phyloP scores from a whole-genome alignment of 2,797 vertebrate genomes.

The Psittacula echo region DNA sequence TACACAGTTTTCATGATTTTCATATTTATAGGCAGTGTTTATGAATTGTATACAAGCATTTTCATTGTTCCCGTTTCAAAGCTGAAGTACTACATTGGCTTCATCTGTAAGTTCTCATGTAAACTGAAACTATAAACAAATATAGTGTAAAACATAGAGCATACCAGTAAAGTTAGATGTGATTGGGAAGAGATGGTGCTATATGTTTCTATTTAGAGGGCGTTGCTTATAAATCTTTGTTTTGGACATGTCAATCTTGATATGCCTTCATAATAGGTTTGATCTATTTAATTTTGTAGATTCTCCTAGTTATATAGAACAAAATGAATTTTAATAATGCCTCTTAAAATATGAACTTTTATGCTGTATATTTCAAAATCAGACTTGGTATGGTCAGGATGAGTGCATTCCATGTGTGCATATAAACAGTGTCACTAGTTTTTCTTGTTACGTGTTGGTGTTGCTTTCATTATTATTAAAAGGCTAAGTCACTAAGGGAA shows the following conservation, averaged over 20 bases:
- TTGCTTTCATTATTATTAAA: background rate
- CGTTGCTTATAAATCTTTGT: background rate
- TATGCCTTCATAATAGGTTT: background rate
- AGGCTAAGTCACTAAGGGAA: background rate
- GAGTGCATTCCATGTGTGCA: background rate
- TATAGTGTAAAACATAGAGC: background rate
- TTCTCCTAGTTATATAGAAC: background rate
- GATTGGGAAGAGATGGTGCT: background rate
- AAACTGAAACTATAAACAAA: background rate
- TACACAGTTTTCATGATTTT: background rate
- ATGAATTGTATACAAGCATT: background rate
- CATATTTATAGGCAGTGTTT: background rate
- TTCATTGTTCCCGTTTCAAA: background rate
- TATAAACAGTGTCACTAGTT: background rate
- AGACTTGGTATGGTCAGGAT: background rate
- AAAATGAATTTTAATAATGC: background rate
- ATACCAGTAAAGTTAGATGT: background rate
- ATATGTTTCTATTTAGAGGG: background rate
- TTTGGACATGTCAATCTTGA: background rate
- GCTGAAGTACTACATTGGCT: background rate
- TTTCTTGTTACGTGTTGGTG: background rate
- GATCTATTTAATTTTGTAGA: background rate
- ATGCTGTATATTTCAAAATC: background rate
- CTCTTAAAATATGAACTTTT: background rate
- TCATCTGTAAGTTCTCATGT: background rate